These are phyloP conservation scores for Hemibagrus wyckioides DNA, from an alignment of 2,113 vertebrate genomes.

Conservation along the genomic window DNA sequence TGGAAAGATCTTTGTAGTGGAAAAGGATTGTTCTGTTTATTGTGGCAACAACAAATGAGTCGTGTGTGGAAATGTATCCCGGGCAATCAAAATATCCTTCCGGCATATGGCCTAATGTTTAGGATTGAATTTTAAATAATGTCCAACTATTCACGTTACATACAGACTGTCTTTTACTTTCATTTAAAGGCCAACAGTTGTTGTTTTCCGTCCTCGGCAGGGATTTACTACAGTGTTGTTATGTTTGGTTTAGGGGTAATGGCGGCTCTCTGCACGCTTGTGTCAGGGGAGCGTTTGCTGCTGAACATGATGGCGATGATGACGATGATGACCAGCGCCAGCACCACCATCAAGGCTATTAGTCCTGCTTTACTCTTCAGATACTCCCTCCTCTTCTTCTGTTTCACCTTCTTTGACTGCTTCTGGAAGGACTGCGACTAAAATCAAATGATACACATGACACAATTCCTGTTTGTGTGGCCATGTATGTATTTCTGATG, in stretches of 20 bases:
- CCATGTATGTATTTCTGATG: not conserved
- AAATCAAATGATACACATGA: not conserved
- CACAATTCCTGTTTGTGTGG: too few relatives aligned
- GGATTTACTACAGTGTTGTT: conserved; percentile 19
- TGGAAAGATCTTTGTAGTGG: not conserved
- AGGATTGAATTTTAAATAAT: not conserved
- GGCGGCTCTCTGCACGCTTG: not conserved
- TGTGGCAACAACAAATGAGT: not conserved
- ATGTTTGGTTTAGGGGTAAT: not conserved
- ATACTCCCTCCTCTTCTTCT: conserved; percentile 40
- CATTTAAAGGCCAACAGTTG: not conserved
- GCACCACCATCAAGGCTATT: conserved; percentile 21
- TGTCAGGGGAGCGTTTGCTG: not conserved
- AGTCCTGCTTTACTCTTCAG: conserved; percentile 51
- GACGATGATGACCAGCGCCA: conserved; percentile 45
- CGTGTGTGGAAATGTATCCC: not conserved
- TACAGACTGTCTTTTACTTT: not conserved
- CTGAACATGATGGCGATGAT: conserved; percentile 39
- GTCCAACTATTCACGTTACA: not conserved
- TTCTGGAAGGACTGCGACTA: conserved; percentile 43
- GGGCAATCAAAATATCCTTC: not conserved
- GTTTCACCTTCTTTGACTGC: conserved; percentile 31
- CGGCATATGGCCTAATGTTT: not conserved
- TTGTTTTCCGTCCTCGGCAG: not conserved
- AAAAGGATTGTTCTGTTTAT: not conserved